Evolutionary conservation across 1,140 invertebrate species (phyloP).

Genomic region (Monomorium pharaonis): DNA sequence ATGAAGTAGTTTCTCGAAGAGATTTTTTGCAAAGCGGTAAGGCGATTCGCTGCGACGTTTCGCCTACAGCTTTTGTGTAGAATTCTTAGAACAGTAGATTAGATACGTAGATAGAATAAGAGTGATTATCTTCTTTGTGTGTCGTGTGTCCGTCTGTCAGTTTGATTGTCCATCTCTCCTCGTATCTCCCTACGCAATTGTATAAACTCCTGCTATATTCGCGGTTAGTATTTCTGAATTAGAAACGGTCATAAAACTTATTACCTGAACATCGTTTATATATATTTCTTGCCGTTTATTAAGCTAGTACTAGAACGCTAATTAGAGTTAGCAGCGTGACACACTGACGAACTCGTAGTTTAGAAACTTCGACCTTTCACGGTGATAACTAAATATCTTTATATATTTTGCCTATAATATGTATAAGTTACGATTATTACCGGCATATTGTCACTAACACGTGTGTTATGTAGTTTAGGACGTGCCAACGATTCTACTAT

Average conservation of each 20-base stretch:
- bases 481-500: conserved; percentile 22
- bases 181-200: conserved; percentile 54
- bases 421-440: conserved; percentile 44
- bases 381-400: conserved; percentile 33
- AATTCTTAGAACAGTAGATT: conserved; percentile 78
- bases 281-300: conserved; percentile 66
- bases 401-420: conserved; percentile 43
- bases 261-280: conserved; percentile 56
- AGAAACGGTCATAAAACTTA: conserved; percentile 54
- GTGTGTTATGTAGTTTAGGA: conserved; percentile 69
- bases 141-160: conserved; percentile 76
- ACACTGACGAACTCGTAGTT: conserved; percentile 67
- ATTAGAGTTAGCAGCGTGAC: conserved; percentile 69
- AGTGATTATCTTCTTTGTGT: conserved; percentile 78
- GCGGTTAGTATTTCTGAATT: conserved; percentile 63
- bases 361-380: conserved; percentile 62
- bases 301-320: conserved; percentile 70
- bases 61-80: conserved; percentile 67
- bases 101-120: conserved; percentile 81
- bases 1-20: conserved; percentile 40
- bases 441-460: conserved; percentile 35
- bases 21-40: not conserved
- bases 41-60: conserved; percentile 9
- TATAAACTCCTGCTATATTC: conserved; percentile 58
- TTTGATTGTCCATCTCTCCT: conserved; percentile 59